Conservation (phyloP, 1,140 invertebrate genomes). For the Vanessa atalanta region DNA sequence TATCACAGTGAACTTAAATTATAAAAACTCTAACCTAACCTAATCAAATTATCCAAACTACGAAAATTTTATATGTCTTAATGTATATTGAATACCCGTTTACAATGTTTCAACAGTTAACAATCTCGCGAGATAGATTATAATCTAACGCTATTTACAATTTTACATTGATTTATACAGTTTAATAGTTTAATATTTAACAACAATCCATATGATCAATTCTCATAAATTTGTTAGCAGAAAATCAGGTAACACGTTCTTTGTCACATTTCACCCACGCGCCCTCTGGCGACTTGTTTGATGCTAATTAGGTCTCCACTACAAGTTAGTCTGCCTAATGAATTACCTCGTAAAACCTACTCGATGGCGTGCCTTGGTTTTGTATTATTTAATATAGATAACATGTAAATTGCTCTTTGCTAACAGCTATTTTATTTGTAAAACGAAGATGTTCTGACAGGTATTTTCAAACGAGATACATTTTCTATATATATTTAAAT, state of each 20-base stretch:
- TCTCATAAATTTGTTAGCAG: constrained; percentile 52
- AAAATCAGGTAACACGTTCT: constrained; percentile 38
- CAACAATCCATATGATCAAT: constrained; percentile 11
- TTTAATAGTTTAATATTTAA: constrained; percentile 12
- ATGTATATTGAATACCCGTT: no score
- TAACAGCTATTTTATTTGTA: constrained; percentile 34
- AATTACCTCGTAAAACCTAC: constrained; percentile 68
- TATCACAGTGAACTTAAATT: no score
- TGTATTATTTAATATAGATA: constrained; percentile 47
- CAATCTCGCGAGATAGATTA: no score
- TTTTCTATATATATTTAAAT: not conserved
- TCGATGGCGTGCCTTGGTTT: constrained; percentile 50
- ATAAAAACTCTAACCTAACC: no score
- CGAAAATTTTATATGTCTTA: no score
- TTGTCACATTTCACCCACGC: constrained; percentile 54
- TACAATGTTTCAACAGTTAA: no score
- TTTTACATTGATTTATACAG: not conserved
- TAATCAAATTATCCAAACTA: no score
- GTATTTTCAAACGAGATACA: not conserved
- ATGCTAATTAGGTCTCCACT: constrained; percentile 70
- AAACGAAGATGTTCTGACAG: constrained; percentile 10
- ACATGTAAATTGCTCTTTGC: constrained; percentile 45
- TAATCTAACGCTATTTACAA: no score
- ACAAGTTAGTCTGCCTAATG: constrained; percentile 63
- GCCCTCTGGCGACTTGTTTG: constrained; percentile 50